phyloP scores from a whole-genome alignment of 2,888 invertebrate genomes.

The Eupithecia pulchellata region DNA sequence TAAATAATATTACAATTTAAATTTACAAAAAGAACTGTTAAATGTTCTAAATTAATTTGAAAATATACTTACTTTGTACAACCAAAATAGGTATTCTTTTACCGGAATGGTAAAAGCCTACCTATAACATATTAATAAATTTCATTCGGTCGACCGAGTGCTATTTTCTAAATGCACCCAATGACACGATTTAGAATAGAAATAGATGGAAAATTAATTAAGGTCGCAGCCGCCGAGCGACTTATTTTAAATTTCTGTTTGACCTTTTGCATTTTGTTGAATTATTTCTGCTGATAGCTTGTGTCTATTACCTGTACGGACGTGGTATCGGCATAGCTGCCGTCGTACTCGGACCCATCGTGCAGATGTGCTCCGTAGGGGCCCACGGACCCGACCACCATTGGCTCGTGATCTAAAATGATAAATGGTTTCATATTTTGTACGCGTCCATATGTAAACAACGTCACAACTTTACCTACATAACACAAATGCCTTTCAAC shows the following conservation, averaged over 20 bases:
- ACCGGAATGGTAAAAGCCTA: conserved; percentile 54
- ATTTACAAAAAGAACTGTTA: conserved; percentile 6
- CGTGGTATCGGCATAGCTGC: conserved; percentile 90
- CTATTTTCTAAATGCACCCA: conserved; percentile 55
- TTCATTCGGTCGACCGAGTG: conserved; percentile 52
- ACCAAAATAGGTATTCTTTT: not conserved
- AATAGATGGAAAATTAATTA: conserved; percentile 56
- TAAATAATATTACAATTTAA: conserved; percentile 13
- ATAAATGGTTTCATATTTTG: conserved; percentile 24
- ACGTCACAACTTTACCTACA: conserved; percentile 53
- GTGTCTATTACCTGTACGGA: conserved; percentile 74
- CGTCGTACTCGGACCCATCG: conserved; percentile 97
- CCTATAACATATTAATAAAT: conserved; percentile 61
- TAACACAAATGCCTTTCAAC: conserved; percentile 63
- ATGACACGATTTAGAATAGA: conserved; percentile 51
- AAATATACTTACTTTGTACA: not conserved
- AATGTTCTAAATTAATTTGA: conserved; percentile 8
- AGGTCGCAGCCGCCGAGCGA: conserved; percentile 25
- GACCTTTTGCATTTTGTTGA: conserved; percentile 21
- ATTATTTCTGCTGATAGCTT: conserved; percentile 19
- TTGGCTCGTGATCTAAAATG: conserved; percentile 72
- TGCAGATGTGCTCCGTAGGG: conserved; percentile 96
- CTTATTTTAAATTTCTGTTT: conserved; percentile 27
- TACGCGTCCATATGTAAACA: conserved; percentile 39
- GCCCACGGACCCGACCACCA: conserved; percentile 95